Evolutionary conservation across 2,113 vertebrate genomes (phyloP), one percentile per base, ranked within the genome.

Genomic region (Proterorhinus semilunaris): DNA sequence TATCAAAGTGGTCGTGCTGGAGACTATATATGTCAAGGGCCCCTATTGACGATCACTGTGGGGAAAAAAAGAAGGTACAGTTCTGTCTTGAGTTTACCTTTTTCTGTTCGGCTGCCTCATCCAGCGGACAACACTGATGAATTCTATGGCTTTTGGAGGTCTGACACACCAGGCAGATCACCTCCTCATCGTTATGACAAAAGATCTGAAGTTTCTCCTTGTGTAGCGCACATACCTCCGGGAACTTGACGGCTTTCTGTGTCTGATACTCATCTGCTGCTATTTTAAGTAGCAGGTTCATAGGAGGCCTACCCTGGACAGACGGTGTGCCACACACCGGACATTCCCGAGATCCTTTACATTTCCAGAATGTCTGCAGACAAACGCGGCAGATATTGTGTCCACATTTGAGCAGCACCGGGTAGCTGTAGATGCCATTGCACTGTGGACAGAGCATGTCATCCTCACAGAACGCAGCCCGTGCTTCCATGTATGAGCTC

Each of bases 361-460:
- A 68, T 67, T 90, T 81, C 89, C 88, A 91, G 81, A 80, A 80
- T n/a, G 74, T 74, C 61, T 86, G 70, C 65, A 90, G 65, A 75
- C 86, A 89, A 57, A 70, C 69, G 72, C 71, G 83, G 54, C 84
- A 92, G 50, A 88, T 66, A 42, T 84, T 88, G 80, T 90, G 89
- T 48, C 83, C 83, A 43, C 90, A 92, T 48, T 66, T 65, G 43
- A 91, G 72, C 15, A 77, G 83, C 42, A 91, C 82, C 1, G 87
- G 88, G 42, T 76, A 7, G 4, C 42, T 55, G 12, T 78, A 83
- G 44, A 82, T 27, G 5, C 68, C 73, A 9, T 62, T 58, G 76
- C 91, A 92, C 27, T 65, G 68, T 8, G 89, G 87, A 76, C 92
- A 91, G 3, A 61, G 45, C 13, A 91, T 70, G 46, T 88, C 86